Conservation (phyloP, 2,797 vertebrate species). For the Furcifer pardalis region DNA sequence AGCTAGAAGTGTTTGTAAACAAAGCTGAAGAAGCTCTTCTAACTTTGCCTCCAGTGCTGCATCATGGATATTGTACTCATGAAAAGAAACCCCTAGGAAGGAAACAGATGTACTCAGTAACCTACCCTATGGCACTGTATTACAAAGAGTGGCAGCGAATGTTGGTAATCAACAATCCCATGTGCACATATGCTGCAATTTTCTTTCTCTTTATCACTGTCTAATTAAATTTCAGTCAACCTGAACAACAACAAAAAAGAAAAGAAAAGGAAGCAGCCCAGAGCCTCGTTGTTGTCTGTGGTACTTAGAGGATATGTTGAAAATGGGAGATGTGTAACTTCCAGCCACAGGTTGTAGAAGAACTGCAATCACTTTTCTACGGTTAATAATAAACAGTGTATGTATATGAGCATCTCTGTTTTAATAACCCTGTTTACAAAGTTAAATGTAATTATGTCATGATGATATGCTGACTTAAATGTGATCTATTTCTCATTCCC, state of each 20-base stretch:
- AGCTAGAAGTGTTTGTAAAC: conserved; percentile 53
- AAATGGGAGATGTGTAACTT: conserved; percentile 3
- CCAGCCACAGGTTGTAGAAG: conserved; percentile 11
- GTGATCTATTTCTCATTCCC: conserved; percentile 37
- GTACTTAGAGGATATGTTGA: conserved; percentile 37
- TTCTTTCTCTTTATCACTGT: conserved; percentile 60
- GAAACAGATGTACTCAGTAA: conserved; percentile 33
- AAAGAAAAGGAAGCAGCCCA: neutral
- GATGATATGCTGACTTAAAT: conserved; percentile 26
- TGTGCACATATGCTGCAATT: conserved; percentile 10
- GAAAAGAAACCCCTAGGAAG: conserved; percentile 41
- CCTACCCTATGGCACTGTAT: conserved; percentile 44
- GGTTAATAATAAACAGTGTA: neutral
- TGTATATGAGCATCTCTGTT: conserved; percentile 33
- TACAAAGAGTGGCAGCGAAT: conserved; percentile 34
- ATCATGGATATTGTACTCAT: neutral
- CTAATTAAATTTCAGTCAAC: conserved; percentile 67
- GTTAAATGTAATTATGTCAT: neutral
- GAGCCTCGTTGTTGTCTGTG: conserved; percentile 36
- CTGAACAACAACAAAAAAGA: conserved; percentile 46
- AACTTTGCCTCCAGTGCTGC: conserved; percentile 14
- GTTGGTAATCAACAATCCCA: conserved; percentile 34
- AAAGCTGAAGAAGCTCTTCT: conserved; percentile 30
- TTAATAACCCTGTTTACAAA: conserved; percentile 52
- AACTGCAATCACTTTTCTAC: neutral